A percentile compares a stretch with the other conserved stretches of the same genome.
phyloP scores from a whole-genome alignment of 2,797 vertebrate species.

The Fundulus diaphanus region DNA sequence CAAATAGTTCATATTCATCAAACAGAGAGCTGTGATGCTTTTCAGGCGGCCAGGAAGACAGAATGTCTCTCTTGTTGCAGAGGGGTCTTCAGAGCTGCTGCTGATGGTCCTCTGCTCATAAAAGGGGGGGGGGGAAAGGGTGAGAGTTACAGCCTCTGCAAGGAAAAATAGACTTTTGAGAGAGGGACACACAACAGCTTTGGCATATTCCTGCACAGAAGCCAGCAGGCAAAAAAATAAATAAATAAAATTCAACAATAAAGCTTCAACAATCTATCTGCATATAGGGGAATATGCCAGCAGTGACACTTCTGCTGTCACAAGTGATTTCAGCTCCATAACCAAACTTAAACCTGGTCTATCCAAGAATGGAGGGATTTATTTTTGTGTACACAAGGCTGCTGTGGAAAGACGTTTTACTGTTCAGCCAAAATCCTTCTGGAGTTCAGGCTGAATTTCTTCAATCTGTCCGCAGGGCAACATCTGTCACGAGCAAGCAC shows the following conservation, averaged over 20 bases:
- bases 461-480: constrained; percentile 56
- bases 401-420: constrained; percentile 59
- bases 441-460: constrained; percentile 46
- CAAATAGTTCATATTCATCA: constrained; percentile 42
- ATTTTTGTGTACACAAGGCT: constrained; percentile 66
- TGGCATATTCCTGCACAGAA: background rate
- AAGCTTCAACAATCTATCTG: constrained; percentile 13
- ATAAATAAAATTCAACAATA: no score
- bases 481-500: constrained; percentile 26
- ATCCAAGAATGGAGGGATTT: constrained; percentile 62
- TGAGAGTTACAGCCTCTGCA: background rate
- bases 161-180: constrained; percentile 4
- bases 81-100: constrained; percentile 46
- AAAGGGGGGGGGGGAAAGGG: background rate
- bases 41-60: constrained; percentile 14
- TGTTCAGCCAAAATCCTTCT: constrained; percentile 32
- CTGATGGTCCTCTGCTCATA: constrained; percentile 16
- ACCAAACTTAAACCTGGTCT: constrained; percentile 41
- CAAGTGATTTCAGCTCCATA: constrained; percentile 57
- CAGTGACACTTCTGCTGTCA: constrained; percentile 64
- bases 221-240: background rate
- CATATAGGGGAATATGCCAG: constrained; percentile 15
- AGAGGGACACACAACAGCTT: background rate
- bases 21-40: constrained; percentile 5
- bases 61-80: background rate